Conservation (phyloP, 2,888 invertebrate species). For the Polydrusus tereticollis region DNA sequence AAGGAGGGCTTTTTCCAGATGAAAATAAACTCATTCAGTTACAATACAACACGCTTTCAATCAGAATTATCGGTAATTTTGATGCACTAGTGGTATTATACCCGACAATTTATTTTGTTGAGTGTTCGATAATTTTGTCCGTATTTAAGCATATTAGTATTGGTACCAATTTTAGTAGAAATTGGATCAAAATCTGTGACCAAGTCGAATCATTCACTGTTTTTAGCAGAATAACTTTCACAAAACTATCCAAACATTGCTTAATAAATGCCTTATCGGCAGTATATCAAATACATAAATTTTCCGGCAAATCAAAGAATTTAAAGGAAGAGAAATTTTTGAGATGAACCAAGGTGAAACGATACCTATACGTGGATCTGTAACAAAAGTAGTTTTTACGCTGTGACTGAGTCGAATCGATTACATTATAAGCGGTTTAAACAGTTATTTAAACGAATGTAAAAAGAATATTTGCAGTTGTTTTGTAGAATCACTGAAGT, state of each 20-base stretch:
- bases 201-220: too few species aligned
- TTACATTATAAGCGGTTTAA: not conserved
- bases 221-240: not conserved
- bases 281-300: not conserved
- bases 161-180: not conserved
- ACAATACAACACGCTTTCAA: too few species aligned
- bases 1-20: too few species aligned
- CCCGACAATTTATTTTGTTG: too few species aligned
- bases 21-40: too few species aligned
- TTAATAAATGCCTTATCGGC: not conserved
- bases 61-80: too few species aligned
- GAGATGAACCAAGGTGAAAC: not conserved
- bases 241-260: not conserved
- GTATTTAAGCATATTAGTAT: too few species aligned
- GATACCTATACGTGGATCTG: not conserved
- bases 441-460: not conserved
- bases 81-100: too few species aligned
- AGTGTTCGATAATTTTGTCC: too few species aligned
- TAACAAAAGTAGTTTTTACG: constrained; percentile 1
- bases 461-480: not conserved
- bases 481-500: not conserved
- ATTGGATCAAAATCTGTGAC: not conserved
- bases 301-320: not conserved
- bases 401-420: not conserved
- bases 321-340: constrained; percentile 1